Evolutionary conservation across 2,797 vertebrate genomes (phyloP).

Genomic region (Parauchenoglanis punctatus): DNA sequence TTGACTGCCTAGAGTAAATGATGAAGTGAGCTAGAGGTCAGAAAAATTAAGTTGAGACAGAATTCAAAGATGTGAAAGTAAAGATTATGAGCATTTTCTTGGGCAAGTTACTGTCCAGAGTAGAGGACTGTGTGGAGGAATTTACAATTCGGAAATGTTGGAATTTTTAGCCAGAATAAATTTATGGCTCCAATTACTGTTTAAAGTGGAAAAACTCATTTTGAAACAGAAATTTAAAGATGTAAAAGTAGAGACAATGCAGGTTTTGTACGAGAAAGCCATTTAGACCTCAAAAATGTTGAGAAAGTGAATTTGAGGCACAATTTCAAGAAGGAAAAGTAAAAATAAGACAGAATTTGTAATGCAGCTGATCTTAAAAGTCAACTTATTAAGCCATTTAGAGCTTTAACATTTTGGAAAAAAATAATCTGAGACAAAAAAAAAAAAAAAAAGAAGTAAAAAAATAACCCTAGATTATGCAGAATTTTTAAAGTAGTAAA

Average conservation of each 20-base stretch:
- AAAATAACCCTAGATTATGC: not conserved
- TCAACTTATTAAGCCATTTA: not conserved
- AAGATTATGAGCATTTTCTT: not conserved
- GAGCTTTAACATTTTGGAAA: not conserved
- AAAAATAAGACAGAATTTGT: not conserved
- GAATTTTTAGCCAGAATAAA: not conserved
- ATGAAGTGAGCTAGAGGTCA: not conserved
- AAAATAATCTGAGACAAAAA: no score
- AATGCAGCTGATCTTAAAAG: not conserved
- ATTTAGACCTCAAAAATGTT: not conserved
- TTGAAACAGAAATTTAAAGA: not conserved
- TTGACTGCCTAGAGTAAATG: not conserved
- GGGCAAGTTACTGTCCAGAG: no score
- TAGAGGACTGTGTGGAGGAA: not conserved
- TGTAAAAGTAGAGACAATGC: not conserved
- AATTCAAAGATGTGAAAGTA: not conserved
- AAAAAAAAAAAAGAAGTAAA: no score
- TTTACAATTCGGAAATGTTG: not conserved
- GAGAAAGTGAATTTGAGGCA: not conserved
- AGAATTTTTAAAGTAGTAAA: not conserved
- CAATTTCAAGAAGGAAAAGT: not conserved
- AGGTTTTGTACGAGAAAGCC: not conserved
- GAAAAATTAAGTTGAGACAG: not conserved
- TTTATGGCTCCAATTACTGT: no score
- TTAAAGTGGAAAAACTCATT: not conserved